Conservation (phyloP, 1,140 invertebrate species). For the Drosophila grimshawi region DNA sequence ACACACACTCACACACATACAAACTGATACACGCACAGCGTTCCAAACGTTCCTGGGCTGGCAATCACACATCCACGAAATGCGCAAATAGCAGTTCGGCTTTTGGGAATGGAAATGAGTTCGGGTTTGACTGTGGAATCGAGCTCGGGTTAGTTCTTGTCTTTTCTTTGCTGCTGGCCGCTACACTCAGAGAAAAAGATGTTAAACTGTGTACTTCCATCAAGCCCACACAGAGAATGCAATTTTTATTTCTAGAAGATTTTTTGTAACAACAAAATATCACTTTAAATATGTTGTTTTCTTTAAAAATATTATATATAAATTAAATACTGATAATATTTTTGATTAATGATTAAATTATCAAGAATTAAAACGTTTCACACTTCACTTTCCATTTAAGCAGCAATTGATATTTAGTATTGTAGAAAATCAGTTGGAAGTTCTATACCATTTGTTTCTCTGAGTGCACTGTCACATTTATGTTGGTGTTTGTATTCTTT, state of each 20-base stretch:
- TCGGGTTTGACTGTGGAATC: constrained; percentile 21
- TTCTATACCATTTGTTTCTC: not conserved
- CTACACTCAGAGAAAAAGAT: not conserved
- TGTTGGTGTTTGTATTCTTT: constrained; percentile 23
- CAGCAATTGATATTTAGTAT: too few relatives aligned
- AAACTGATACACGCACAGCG: constrained; percentile 3
- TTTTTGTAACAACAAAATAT: too few relatives aligned
- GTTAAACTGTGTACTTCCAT: too few relatives aligned
- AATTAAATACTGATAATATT: too few relatives aligned
- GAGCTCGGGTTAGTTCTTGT: constrained; percentile 32
- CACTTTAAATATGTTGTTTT: too few relatives aligned
- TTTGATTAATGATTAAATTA: too few relatives aligned
- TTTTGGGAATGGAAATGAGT: constrained; percentile 17
- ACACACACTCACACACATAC: constrained; percentile 7
- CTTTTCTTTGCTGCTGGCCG: constrained; percentile 27
- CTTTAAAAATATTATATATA: too few relatives aligned
- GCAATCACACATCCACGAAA: constrained; percentile 69
- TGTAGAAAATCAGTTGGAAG: too few relatives aligned
- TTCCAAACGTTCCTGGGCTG: constrained; percentile 18
- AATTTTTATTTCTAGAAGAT: too few relatives aligned
- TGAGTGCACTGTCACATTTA: constrained; percentile 37
- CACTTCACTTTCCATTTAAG: too few relatives aligned
- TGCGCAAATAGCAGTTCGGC: constrained; percentile 62
- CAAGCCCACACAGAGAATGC: too few relatives aligned
- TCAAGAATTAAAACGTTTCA: too few relatives aligned